Percentiles rank a stretch among this genome's conserved stretches.
phyloP scores from a whole-genome alignment of 2,113 vertebrate species.

The Rhabdomys dilectus region DNA sequence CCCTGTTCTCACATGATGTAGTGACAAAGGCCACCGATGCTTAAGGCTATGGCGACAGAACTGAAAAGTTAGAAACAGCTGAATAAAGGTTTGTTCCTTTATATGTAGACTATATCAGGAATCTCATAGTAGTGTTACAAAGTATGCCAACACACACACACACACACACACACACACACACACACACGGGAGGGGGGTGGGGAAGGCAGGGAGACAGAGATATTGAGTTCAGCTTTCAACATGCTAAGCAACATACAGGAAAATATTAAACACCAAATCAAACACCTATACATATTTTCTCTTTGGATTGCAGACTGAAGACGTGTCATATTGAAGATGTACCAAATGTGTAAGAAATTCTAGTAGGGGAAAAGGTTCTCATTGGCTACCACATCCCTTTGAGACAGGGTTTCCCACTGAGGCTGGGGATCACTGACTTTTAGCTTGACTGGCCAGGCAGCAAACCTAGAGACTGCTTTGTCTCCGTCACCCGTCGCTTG shows the following conservation, averaged over 20 bases:
- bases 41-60: not conserved
- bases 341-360: not conserved
- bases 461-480: not conserved
- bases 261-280: slow-evolving; percentile 3
- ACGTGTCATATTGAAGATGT: not conserved
- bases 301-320: not conserved
- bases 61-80: not conserved
- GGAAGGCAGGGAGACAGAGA: not conserved
- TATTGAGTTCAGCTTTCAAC: not conserved
- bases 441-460: not conserved
- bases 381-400: not conserved
- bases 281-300: not conserved
- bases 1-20: too few relatives aligned
- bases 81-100: not conserved
- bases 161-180: not conserved
- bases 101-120: not conserved
- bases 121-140: not conserved
- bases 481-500: not conserved
- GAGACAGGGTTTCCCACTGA: not conserved
- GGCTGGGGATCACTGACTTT: not conserved
- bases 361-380: not conserved
- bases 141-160: not conserved
- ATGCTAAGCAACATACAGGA: not conserved
- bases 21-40: not conserved
- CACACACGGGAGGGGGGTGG: too few relatives aligned